Percentiles rank a stretch among this genome's conserved stretches.
Conservation (phyloP, 2,888 invertebrate genomes). For the Noctua pronuba region DNA sequence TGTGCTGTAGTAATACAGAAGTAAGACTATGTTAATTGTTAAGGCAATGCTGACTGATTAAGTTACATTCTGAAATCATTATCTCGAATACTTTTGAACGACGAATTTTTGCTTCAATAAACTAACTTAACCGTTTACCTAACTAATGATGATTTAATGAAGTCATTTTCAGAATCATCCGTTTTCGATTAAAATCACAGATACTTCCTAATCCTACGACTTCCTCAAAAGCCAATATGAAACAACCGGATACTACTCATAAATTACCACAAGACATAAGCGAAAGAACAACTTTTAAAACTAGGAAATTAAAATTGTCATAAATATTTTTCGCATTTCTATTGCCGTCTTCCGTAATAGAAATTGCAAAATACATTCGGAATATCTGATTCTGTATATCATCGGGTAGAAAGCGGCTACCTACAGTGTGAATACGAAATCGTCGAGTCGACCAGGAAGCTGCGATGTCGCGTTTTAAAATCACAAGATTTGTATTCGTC, state of each 20-base stretch:
- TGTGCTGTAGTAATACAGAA: neutral
- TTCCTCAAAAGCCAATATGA: neutral
- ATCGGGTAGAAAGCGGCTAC: constrained; percentile 75
- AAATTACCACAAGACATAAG: constrained; percentile 13
- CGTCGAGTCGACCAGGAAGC: constrained; percentile 71
- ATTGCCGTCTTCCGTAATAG: constrained; percentile 53
- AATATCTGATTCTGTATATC: constrained; percentile 64
- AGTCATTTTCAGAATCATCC: neutral
- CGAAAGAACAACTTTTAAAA: constrained; percentile 42
- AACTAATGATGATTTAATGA: neutral
- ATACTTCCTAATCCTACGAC: neutral
- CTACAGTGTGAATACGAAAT: constrained; percentile 77
- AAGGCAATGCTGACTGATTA: neutral
- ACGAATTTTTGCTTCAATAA: neutral
- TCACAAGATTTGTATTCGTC: constrained; percentile 71
- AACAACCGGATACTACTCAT: neutral
- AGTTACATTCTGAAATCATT: neutral
- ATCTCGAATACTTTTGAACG: neutral
- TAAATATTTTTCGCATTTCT: neutral
- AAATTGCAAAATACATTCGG: constrained; percentile 71
- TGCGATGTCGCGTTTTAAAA: constrained; percentile 70
- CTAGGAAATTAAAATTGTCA: constrained; percentile 19
- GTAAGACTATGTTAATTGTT: neutral
- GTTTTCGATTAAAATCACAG: neutral
- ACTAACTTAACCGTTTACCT: neutral